phyloP scores from a whole-genome alignment of 2,888 invertebrate genomes.

The Reticulitermes lucifugus region DNA sequence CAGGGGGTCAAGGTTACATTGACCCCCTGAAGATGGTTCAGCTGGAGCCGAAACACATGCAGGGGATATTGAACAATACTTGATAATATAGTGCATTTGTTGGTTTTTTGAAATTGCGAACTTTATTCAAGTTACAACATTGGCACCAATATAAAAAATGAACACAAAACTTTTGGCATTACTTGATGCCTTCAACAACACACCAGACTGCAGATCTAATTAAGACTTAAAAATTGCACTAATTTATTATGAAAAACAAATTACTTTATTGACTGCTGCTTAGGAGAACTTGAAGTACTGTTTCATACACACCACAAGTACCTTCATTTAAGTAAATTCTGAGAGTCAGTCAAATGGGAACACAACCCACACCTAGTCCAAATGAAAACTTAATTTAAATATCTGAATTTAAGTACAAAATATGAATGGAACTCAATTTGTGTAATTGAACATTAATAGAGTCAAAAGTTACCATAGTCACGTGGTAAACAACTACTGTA shows the following conservation, averaged over 20 bases:
- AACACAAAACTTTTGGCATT: conserved; percentile 4
- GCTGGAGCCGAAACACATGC: too few relatives aligned
- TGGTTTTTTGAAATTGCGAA: neutral
- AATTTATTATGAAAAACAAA: neutral
- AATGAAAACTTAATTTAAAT: neutral
- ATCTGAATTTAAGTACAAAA: conserved; percentile 10
- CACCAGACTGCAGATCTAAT: neutral
- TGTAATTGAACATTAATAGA: neutral
- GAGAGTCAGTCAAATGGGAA: conserved; percentile 46
- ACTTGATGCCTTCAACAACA: neutral
- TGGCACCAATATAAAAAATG: conserved; percentile 38
- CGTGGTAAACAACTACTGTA: neutral
- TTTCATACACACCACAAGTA: conserved; percentile 46
- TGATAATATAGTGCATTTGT: too few relatives aligned
- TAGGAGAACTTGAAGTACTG: neutral
- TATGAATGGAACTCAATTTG: conserved; percentile 10
- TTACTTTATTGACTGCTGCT: neutral
- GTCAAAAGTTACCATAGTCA: neutral
- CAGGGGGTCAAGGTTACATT: too few relatives aligned
- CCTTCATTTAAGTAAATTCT: conserved; percentile 41
- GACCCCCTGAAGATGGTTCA: too few relatives aligned
- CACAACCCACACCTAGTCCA: conserved; percentile 2
- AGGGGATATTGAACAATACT: too few relatives aligned
- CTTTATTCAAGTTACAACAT: conserved; percentile 27
- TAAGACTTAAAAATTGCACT: conserved; percentile 19